These are phyloP conservation scores for Pentalonia nigronervosa DNA, from an alignment of 1,140 invertebrate genomes.

Conservation along the genomic window DNA sequence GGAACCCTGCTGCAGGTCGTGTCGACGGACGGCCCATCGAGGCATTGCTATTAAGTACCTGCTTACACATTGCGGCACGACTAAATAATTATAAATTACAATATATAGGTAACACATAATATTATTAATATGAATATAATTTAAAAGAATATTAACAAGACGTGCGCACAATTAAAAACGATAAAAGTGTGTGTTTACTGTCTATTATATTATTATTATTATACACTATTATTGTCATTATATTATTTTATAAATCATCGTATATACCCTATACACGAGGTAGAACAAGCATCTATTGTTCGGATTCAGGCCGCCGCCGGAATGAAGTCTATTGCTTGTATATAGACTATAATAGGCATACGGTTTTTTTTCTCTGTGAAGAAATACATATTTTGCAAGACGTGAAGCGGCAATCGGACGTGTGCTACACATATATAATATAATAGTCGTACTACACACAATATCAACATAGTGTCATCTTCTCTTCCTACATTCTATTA, in stretches of 20 bases:
- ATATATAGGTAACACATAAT: not conserved
- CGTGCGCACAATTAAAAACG: not conserved
- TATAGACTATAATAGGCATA: not conserved
- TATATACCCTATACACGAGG: not conserved
- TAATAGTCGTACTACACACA: not conserved
- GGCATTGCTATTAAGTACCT: not conserved
- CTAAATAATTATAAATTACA: not conserved
- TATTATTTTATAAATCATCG: not conserved
- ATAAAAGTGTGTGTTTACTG: not conserved
- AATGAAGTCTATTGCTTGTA: not conserved
- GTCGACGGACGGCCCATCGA: not conserved
- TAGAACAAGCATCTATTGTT: not conserved
- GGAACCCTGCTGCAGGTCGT: not conserved
- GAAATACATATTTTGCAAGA: constrained; percentile 25
- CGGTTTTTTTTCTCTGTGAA: not conserved
- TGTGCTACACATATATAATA: not conserved
- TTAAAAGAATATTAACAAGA: not conserved
- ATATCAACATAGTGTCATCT: constrained; percentile 17
- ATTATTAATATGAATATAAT: no score
- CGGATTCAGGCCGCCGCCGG: not conserved
- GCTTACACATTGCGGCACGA: not conserved
- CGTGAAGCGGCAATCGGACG: not conserved
- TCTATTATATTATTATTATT: not conserved
- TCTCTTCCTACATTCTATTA: not conserved
- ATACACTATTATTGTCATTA: not conserved